A percentile compares a stretch with the other conserved stretches of the same genome.
Evolutionary conservation across 2,797 vertebrate genomes (phyloP).

Genomic region (Brachymystax lenok): DNA sequence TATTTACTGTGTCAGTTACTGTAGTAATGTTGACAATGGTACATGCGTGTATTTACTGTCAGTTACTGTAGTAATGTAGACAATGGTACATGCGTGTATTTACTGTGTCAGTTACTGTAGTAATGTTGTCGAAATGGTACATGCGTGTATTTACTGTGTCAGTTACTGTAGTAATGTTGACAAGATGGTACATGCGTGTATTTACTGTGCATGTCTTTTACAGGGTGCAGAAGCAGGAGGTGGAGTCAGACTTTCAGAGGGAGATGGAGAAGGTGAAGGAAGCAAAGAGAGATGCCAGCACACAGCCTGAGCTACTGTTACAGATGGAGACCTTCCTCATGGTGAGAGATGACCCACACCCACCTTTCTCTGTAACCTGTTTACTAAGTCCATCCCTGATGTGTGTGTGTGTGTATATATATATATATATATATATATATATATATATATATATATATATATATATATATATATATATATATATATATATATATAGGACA

Average conservation of each 20-base stretch:
- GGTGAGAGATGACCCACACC: constrained; percentile 42
- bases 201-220: neutral
- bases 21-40: too few species aligned
- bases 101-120: neutral
- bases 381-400: too few species aligned
- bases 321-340: constrained; percentile 77
- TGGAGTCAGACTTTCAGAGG: constrained; percentile 71
- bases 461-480: too few species aligned
- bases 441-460: too few species aligned
- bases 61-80: too few species aligned
- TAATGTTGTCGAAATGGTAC: neutral
- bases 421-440: too few species aligned
- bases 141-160: neutral
- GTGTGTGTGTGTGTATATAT: too few species aligned
- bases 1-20: neutral
- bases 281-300: constrained; percentile 60
- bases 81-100: neutral
- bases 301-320: constrained; percentile 60
- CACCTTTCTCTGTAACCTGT: neutral
- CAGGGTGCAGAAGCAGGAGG: constrained; percentile 79
- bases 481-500: too few species aligned
- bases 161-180: too few species aligned
- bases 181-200: neutral
- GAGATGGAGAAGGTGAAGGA: constrained; percentile 70
- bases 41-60: neutral